phyloP scores from a whole-genome alignment of 2,888 invertebrate species.

The Stegophylla sp. region DNA sequence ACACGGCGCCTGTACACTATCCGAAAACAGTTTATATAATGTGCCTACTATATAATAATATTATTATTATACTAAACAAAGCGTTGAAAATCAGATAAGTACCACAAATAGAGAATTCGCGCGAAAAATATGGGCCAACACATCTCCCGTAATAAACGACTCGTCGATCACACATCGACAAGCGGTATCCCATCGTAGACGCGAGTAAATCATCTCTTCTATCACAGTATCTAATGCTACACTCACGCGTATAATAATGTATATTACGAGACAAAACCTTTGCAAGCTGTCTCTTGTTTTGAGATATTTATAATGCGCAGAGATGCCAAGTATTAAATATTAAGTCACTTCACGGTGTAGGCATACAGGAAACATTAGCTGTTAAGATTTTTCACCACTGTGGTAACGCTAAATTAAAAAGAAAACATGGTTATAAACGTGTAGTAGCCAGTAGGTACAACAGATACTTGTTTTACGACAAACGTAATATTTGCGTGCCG shows the following conservation, averaged over 20 bases:
- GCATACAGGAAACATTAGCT: constrained; percentile 19
- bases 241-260: not conserved
- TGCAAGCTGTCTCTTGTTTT: constrained; percentile 7
- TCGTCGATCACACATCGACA: not conserved
- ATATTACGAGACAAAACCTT: not conserved
- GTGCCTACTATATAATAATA: not conserved
- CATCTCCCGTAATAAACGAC: not conserved
- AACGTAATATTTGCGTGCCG: constrained; percentile 31
- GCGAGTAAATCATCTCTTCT: not conserved
- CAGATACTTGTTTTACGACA: not conserved
- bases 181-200: not conserved
- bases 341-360: not conserved
- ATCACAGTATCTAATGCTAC: not conserved
- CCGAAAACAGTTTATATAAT: not conserved
- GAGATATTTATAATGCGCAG: not conserved
- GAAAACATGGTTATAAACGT: not conserved
- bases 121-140: not conserved
- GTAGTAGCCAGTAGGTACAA: no score
- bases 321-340: constrained; percentile 22
- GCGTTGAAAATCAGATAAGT: no score
- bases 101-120: no score
- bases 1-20: constrained; percentile 19
- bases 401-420: not conserved
- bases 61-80: no score
- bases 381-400: not conserved